Evolutionary conservation across 2,113 vertebrate genomes (phyloP), one percentile per base, ranked within the genome.

Genomic region (Chloropsis cyanopogon): DNA sequence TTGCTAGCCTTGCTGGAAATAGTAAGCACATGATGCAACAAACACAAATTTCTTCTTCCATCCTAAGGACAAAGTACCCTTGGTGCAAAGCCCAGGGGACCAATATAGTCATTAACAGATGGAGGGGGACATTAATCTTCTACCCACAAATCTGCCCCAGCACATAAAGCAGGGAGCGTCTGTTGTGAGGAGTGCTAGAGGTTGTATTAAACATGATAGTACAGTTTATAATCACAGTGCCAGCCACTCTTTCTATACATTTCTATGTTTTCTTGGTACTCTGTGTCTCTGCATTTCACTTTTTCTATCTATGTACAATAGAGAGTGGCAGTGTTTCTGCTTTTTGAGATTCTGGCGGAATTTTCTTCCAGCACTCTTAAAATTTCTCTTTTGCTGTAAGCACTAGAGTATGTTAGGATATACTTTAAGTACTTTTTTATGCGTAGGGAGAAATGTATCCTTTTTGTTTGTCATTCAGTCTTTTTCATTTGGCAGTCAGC

Each of bases 41-140:
- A 96, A 95, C 79, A 84, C 76, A 88, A 77, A 75, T 86, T 96
- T 90, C 82, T 83, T 90, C 46, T 84, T 95, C 90, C 90, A 88
- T 96, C 92, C 88, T 94, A 90, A 96, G 92, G 96, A 88, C 95
- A 93, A 90, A 92, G 80, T 95, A 96, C 80, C 94, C 92, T 95
- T 94, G 94, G 72, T 95, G 88, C 72, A 82, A 94, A 90, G 65
- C 92, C 65, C 88, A 46, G 28, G 92, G 65, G 95, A 94, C 88
- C 76, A 76, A 71, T 95, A 79, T 33, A 88, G 77, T 90, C 83
- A 88, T 96, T 96, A 95, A 82, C 95, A 90, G 93, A 93, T 96
- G 95, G 88, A 96, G 64, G 16, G 88, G 65, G 61, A 92, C 90
- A 95, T 96, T 92, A 96, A 95, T 94, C 92, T 96, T 92, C 93